Conservation (phyloP, 2,888 invertebrate genomes). For the Neuroscelio doddi region DNA sequence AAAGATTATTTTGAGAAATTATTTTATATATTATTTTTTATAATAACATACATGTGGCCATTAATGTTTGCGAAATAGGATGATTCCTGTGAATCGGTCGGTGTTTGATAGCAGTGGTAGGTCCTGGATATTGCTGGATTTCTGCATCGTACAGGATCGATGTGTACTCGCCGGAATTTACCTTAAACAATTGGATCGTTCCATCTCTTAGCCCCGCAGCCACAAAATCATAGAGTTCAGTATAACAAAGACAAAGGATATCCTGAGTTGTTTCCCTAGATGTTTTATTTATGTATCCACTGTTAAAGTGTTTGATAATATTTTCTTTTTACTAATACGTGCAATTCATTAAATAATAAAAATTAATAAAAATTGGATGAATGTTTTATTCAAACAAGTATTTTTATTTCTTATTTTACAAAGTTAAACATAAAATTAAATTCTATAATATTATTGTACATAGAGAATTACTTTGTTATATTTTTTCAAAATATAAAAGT, state of each 20-base stretch:
- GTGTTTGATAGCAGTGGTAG: conserved; percentile 78
- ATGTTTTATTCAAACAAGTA: too few species aligned
- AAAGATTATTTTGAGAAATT: too few species aligned
- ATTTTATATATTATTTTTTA: neutral
- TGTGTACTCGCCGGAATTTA: conserved; percentile 72
- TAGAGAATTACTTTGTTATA: too few species aligned
- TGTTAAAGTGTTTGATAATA: too few species aligned
- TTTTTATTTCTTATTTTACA: too few species aligned
- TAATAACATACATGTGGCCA: conserved; percentile 74
- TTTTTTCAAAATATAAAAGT: too few species aligned
- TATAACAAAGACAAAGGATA: conserved; percentile 77
- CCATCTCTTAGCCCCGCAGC: conserved; percentile 79
- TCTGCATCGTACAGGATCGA: conserved; percentile 75
- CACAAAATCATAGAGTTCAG: conserved; percentile 76
- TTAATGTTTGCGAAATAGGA: conserved; percentile 76
- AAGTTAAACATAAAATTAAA: too few species aligned
- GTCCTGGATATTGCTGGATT: conserved; percentile 74
- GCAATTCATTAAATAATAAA: too few species aligned
- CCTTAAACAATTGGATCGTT: conserved; percentile 75
- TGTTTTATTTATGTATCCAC: too few species aligned
- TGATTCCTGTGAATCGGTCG: conserved; percentile 76
- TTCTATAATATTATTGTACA: too few species aligned
- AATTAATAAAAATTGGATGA: too few species aligned
- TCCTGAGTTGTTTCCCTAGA: conserved; percentile 74
- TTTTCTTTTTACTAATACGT: too few species aligned